phyloP scores from a whole-genome alignment of 2,888 invertebrate genomes.

The Orthonevra nobilis region DNA sequence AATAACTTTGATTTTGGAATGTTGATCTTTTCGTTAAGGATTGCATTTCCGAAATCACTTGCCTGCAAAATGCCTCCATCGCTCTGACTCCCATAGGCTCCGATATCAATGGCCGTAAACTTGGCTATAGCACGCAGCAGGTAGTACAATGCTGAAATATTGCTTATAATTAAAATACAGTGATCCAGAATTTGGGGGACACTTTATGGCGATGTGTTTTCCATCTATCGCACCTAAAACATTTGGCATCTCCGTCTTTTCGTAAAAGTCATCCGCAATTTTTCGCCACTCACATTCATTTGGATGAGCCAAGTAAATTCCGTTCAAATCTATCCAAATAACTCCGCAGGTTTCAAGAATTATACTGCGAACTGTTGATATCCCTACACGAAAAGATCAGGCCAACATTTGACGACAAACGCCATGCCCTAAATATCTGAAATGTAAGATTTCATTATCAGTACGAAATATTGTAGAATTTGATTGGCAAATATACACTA shows the following conservation, averaged over 20 bases:
- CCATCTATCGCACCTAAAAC: constrained; percentile 71
- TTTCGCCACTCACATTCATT: constrained; percentile 58
- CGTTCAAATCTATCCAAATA: constrained; percentile 31
- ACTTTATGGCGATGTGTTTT: constrained; percentile 67
- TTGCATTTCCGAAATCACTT: background rate
- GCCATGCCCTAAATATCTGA: too few species aligned
- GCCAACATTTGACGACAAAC: too few species aligned
- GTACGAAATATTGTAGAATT: too few species aligned
- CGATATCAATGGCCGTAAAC: background rate
- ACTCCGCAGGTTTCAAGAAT: constrained; percentile 60
- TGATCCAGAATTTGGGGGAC: constrained; percentile 67
- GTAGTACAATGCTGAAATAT: constrained; percentile 63
- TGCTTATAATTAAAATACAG: constrained; percentile 60
- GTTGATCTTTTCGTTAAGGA: background rate
- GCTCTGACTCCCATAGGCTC: background rate
- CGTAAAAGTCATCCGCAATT: constrained; percentile 59
- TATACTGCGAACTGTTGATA: constrained; percentile 71
- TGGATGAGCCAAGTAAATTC: constrained; percentile 47
- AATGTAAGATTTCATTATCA: too few species aligned
- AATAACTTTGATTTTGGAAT: too few species aligned
- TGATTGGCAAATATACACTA: too few species aligned
- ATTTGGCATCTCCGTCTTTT: constrained; percentile 54
- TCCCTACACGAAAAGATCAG: constrained; percentile 48
- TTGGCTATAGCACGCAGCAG: constrained; percentile 19
- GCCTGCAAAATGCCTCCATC: background rate